Percentiles rank a stretch among this genome's conserved stretches.
These are phyloP conservation scores for Stylophora pistillata DNA, from an alignment of 64 coral and sea anemone genomes.

Conservation along the genomic window DNA sequence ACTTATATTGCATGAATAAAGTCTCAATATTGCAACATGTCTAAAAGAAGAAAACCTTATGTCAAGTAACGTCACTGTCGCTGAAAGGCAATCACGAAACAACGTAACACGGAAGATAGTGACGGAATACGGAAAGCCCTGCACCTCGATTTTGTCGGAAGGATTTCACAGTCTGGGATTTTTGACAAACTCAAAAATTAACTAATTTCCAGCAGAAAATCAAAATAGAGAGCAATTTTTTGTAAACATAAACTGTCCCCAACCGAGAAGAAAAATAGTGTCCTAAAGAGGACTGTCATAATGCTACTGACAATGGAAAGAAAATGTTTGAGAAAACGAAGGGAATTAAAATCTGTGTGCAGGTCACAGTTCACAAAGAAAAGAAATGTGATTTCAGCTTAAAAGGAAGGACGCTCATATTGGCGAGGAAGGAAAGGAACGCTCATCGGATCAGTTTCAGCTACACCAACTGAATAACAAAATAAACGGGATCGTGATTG, in stretches of 20 bases:
- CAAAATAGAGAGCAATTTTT: neutral
- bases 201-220: neutral
- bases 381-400: neutral
- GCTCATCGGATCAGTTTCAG: neutral
- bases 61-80: neutral
- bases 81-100: neutral
- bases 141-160: neutral
- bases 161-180: neutral
- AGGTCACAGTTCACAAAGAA: neutral
- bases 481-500: neutral
- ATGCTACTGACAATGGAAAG: neutral
- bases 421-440: neutral
- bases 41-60: neutral
- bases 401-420: neutral
- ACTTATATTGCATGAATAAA: neutral
- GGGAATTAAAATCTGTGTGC: neutral
- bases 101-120: constrained; percentile 17
- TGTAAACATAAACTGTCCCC: neutral
- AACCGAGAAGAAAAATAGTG: neutral
- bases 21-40: neutral
- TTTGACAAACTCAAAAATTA: neutral
- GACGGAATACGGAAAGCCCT: neutral
- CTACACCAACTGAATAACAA: neutral
- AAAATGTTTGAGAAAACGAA: neutral
- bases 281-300: neutral